phyloP scores from a whole-genome alignment of 1,140 invertebrate species.

The Chironomus striatipennis region DNA sequence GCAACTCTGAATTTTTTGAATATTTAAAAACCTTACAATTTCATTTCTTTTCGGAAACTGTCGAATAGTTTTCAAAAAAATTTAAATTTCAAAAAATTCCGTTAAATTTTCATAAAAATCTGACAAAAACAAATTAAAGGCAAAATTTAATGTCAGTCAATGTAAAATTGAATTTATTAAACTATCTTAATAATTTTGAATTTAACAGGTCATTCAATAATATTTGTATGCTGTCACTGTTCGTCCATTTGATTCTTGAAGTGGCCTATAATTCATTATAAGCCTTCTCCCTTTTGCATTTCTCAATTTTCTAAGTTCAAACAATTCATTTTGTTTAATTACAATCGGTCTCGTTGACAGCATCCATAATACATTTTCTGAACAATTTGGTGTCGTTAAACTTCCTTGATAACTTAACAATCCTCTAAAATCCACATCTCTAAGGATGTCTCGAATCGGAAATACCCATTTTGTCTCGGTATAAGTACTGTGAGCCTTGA shows the following conservation, averaged over 20 bases:
- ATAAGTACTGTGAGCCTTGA: neutral
- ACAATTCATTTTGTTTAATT: neutral
- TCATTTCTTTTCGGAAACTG: too few relatives aligned
- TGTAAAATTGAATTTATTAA: too few relatives aligned
- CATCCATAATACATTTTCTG: neutral
- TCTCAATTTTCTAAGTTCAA: neutral
- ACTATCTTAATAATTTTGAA: too few relatives aligned
- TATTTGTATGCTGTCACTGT: neutral
- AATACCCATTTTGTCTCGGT: neutral
- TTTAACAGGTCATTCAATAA: neutral
- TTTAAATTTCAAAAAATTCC: too few relatives aligned
- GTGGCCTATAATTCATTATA: neutral
- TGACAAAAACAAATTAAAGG: too few relatives aligned
- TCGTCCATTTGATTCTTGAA: neutral
- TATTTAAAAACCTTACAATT: too few relatives aligned
- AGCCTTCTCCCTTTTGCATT: neutral
- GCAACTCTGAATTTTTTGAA: too few relatives aligned
- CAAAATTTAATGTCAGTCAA: too few relatives aligned
- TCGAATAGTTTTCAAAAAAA: too few relatives aligned
- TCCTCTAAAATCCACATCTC: neutral
- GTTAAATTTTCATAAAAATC: too few relatives aligned
- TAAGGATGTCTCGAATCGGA: neutral
- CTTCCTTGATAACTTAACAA: neutral
- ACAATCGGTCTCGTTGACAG: neutral
- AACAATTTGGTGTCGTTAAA: neutral